Evolutionary conservation across 2,797 vertebrate species (phyloP).

Genomic region (Scarus forsteni): DNA sequence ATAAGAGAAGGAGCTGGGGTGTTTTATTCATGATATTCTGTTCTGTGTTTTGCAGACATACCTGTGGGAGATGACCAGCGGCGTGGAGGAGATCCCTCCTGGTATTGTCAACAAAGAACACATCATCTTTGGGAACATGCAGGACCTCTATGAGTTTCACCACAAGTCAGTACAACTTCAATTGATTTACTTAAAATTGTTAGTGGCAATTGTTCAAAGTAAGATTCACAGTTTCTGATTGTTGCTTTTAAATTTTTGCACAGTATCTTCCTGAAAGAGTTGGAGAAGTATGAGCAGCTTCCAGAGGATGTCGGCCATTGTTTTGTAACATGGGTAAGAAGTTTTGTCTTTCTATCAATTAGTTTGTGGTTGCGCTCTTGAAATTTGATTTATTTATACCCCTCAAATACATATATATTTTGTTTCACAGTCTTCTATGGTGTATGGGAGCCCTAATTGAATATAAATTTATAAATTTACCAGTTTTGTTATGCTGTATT

Average conservation of each 20-base stretch:
- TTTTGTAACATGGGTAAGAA: conserved; percentile 97
- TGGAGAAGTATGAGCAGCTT: conserved; percentile 98
- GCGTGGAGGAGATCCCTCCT: conserved; percentile 97
- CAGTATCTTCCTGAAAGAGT: conserved; percentile 97
- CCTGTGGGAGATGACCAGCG: conserved; percentile 99
- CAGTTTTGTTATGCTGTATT: too few relatives aligned
- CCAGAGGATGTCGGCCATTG: conserved; percentile 98
- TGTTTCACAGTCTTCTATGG: too few relatives aligned
- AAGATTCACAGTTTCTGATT: neutral
- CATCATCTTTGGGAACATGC: conserved; percentile 99
- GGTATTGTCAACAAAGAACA: conserved; percentile 98
- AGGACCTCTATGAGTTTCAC: conserved; percentile 98
- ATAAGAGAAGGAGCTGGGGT: neutral
- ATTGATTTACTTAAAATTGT: neutral
- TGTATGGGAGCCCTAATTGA: too few relatives aligned
- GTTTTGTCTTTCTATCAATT: neutral
- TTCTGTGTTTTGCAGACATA: conserved; percentile 86
- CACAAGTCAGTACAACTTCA: conserved; percentile 80
- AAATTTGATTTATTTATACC: too few relatives aligned
- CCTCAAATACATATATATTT: too few relatives aligned
- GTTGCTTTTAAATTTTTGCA: neutral
- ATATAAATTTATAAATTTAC: too few relatives aligned
- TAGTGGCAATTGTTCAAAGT: too few relatives aligned
- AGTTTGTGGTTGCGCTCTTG: too few relatives aligned
- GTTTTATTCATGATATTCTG: neutral